These are phyloP conservation scores for Hedychridium roseum DNA, from an alignment of 2,888 invertebrate species.

Conservation along the genomic window DNA sequence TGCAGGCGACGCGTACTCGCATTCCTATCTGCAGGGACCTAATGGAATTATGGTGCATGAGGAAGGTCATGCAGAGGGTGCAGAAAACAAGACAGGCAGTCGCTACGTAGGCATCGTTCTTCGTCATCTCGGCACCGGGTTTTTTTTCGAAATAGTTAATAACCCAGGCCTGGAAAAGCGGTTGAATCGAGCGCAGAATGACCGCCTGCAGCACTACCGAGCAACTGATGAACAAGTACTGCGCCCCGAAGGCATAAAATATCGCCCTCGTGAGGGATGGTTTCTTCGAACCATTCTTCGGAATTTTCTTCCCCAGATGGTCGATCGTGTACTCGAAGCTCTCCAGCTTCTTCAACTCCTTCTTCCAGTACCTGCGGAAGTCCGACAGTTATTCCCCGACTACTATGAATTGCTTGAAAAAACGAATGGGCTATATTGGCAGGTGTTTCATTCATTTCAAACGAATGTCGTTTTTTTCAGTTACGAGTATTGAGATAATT, in stretches of 20 bases:
- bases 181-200: conserved; percentile 27
- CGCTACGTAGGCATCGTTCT: conserved; percentile 68
- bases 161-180: conserved; percentile 47
- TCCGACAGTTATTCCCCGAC: too few species aligned
- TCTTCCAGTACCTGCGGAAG: conserved; percentile 63
- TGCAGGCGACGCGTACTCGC: conserved; percentile 73
- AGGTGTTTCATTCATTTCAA: too few species aligned
- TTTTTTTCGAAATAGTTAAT: conserved; percentile 45
- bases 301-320: conserved; percentile 29
- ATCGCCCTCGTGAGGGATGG: conserved; percentile 64
- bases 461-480: too few species aligned
- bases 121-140: conserved; percentile 50
- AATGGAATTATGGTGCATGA: conserved; percentile 63
- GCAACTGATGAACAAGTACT: conserved; percentile 35
- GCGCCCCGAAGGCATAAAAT: conserved; percentile 58
- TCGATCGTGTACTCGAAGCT: conserved; percentile 26
- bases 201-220: conserved; percentile 22
- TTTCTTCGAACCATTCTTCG: conserved; percentile 23
- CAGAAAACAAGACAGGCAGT: conserved; percentile 58
- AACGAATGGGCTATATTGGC: too few species aligned
- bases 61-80: conserved; percentile 53
- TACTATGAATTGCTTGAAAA: too few species aligned
- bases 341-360: conserved; percentile 54
- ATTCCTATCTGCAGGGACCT: conserved; percentile 67
- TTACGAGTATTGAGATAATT: too few species aligned